Evolutionary conservation across 2,888 invertebrate species (phyloP), one percentile per base, ranked within the genome.

Genomic region (Tricholauxania praeusta): DNA sequence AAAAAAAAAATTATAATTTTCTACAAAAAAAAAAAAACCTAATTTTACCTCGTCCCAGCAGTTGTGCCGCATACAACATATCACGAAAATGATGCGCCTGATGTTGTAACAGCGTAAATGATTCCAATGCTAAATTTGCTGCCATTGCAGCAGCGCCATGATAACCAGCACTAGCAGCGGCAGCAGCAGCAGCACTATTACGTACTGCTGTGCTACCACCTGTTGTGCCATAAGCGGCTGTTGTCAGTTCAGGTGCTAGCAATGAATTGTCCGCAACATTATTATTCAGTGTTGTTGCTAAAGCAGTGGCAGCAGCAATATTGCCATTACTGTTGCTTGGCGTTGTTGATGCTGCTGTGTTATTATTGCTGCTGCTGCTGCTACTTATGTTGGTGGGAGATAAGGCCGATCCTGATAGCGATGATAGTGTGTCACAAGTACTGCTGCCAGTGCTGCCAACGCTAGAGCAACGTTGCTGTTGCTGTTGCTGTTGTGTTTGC

Each of bases 11-110:
- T 28, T 28, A 28, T 28, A 28, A 28, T 28, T 28, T 28, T 52
- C 52, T 28, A 28, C 28, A 28, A 28, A 28, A 28, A 28, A 3
- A 22, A 28, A 28, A 39, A 7, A 39, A 39, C 39, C 7, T 28
- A 28, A 28, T n/a, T 72, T 76, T 89, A 91, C 91, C 91, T 91
- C 89, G 89, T 79, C 85, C 85, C 80, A 91, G 89, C 84, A 91
- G 88, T 88, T 90, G 91, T 79, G 91, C 90, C 77, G 91, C 90
- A 80, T 91, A 88, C 88, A 91, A 89, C 89, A 91, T 89, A 85
- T 91, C 91, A 87, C 90, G 90, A 82, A 91, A 88, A 83, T 91
- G 90, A 80, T 84, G 84, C 78, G 84, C 84, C 80, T 84, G 84
- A 76, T 85, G 85, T 71, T 85, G 83, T 80, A 85, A 78, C 78